Conservation (phyloP, 2,888 invertebrate species). For the Eristalis tenax region DNA sequence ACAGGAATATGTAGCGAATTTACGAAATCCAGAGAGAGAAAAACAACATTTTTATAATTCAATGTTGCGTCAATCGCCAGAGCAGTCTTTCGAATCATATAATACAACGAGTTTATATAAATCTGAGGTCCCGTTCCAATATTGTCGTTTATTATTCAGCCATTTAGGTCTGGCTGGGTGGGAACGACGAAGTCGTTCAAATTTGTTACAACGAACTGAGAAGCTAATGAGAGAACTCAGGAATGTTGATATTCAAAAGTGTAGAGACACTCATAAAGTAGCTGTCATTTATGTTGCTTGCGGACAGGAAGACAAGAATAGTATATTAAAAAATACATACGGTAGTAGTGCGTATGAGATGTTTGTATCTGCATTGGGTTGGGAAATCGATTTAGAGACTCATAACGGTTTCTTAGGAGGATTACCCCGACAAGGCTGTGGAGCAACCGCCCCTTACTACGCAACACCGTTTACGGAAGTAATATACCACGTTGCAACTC, state of each 20-base stretch:
- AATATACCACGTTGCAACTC: slow-evolving; percentile 98
- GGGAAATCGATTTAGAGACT: slow-evolving; percentile 93
- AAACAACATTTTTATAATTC: slow-evolving; percentile 62
- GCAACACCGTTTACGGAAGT: slow-evolving; percentile 95
- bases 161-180: slow-evolving; percentile 95
- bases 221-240: slow-evolving; percentile 93
- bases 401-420: slow-evolving; percentile 98
- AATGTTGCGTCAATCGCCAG: slow-evolving; percentile 68
- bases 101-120: slow-evolving; percentile 81
- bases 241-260: slow-evolving; percentile 95
- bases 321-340: slow-evolving; percentile 92
- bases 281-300: slow-evolving; percentile 99
- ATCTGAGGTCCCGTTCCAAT: slow-evolving; percentile 87
- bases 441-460: slow-evolving; percentile 96
- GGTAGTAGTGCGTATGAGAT: slow-evolving; percentile 97
- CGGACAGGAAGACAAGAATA: slow-evolving; percentile 97
- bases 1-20: slow-evolving; percentile 85
- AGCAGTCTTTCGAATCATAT: slow-evolving; percentile 82
- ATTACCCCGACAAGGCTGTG: slow-evolving; percentile 93
- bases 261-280: slow-evolving; percentile 96
- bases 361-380: slow-evolving; percentile 86
- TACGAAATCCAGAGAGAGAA: slow-evolving; percentile 73
- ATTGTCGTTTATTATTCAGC: slow-evolving; percentile 93
- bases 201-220: slow-evolving; percentile 93
- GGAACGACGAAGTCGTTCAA: slow-evolving; percentile 91